Evolutionary conservation across 2,888 invertebrate genomes (phyloP), one percentile per base, ranked within the genome.

Genomic region (Noctua pronuba): DNA sequence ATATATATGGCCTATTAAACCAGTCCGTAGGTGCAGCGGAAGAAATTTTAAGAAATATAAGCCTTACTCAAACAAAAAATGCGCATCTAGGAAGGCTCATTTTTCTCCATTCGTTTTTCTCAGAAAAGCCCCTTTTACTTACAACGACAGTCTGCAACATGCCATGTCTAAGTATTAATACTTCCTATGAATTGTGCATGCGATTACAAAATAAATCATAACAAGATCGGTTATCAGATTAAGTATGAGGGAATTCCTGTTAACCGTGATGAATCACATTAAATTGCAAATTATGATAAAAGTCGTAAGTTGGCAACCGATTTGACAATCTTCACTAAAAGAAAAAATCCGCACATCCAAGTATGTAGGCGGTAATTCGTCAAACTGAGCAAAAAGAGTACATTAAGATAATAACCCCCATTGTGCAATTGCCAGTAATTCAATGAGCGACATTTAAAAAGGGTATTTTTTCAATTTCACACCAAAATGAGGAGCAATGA

Each of bases 391-490:
- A 87, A 79, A 79, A 79, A 75, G 2, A 24, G 11, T 16, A 18
- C 72, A 82, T 82, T 68, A 80, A 73, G 5, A 60, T 83, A 87
- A 89, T 81, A 49, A 75, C 74, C 4, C 44, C 24, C 28, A 75
- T 84, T 87, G 66, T 60, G 67, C 18, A 80, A 84, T 38, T 18
- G 8, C 46, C 44, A 52, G 69, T 83, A 74, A 74, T 71, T 65
- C 79, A 58, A 83, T 75, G 73, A 79, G 46, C 66, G 80, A 84
- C 79, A 80, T 76, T 80, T 77, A 60, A 83, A 83, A 87, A 79
- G 49, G 73, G 73, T 69, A 80, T 68, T 64, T 73, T 72, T 75
- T 73, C 55, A 78, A 80, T 81, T 84, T 79, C 44, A 68, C 72
- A 46, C 55, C 76, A 67, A 77, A 73, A 82, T 68, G 73, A 75